Conservation (phyloP, 2,888 invertebrate genomes). For the Zele albiditarsus region DNA sequence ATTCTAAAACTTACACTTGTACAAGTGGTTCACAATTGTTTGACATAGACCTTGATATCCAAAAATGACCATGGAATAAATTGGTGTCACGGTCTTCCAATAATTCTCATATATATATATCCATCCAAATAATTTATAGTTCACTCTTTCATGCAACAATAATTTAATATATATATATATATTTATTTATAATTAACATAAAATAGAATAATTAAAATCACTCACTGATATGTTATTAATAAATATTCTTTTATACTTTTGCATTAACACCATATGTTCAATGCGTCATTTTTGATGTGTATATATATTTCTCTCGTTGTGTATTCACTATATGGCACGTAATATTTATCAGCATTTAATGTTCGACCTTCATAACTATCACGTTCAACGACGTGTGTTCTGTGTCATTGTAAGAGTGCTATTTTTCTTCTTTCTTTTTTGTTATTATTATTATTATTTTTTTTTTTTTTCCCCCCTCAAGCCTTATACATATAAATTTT, state of each 20-base stretch:
- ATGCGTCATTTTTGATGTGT: neutral
- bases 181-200: conserved; percentile 3
- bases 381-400: neutral
- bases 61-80: neutral
- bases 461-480: neutral
- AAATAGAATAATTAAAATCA: neutral
- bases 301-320: neutral
- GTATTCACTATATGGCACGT: neutral
- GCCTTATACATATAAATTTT: too few relatives aligned
- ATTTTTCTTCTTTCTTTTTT: neutral
- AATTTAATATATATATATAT: too few relatives aligned
- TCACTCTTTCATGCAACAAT: too few relatives aligned
- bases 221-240: neutral
- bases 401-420: neutral
- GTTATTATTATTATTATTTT: too few relatives aligned
- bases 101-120: neutral
- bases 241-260: neutral
- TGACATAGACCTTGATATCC: too few relatives aligned
- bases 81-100: neutral
- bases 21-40: neutral
- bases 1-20: neutral
- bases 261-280: neutral
- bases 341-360: neutral
- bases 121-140: neutral
- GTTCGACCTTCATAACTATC: conserved; percentile 2